Conservation (phyloP, 2,888 invertebrate species). For the Drosophila imparisetae region DNA sequence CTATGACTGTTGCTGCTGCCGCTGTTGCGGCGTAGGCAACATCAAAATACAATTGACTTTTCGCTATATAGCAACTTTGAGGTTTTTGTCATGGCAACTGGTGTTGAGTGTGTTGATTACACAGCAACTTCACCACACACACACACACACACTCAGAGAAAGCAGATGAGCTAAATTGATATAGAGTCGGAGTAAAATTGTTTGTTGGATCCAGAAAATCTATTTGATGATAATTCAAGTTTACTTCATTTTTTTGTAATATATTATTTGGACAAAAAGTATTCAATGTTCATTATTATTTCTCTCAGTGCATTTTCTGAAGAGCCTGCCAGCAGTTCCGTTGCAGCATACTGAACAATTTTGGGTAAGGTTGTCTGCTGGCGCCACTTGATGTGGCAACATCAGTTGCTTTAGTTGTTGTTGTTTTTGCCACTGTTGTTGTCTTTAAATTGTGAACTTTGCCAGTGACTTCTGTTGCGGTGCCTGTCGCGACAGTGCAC, state of each 20-base stretch:
- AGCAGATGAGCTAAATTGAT: not conserved
- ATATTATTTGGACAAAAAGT: too few relatives aligned
- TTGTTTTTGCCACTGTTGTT: slow-evolving; percentile 34
- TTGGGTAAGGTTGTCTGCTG: slow-evolving; percentile 44
- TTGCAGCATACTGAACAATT: slow-evolving; percentile 60
- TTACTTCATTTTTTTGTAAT: too few relatives aligned
- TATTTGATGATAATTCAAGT: not conserved
- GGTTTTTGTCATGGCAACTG: slow-evolving; percentile 57
- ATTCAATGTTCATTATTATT: not conserved
- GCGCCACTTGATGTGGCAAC: slow-evolving; percentile 50
- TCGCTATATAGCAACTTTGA: slow-evolving; percentile 70
- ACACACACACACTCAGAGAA: slow-evolving; percentile 12
- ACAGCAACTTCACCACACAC: slow-evolving; percentile 30
- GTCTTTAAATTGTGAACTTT: slow-evolving; percentile 69
- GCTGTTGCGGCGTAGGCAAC: slow-evolving; percentile 51
- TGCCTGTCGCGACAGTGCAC: slow-evolving; percentile 42
- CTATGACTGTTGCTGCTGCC: slow-evolving; percentile 28
- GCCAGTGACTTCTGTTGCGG: slow-evolving; percentile 56
- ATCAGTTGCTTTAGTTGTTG: slow-evolving; percentile 32
- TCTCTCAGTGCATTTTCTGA: slow-evolving; percentile 5
- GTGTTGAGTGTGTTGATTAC: slow-evolving; percentile 46
- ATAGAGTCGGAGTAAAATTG: not conserved
- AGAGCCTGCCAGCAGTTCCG: slow-evolving; percentile 62
- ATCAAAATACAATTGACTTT: slow-evolving; percentile 79
- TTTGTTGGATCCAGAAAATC: not conserved